Evolutionary conservation across 2,888 invertebrate genomes (phyloP).

Genomic region (Clostera curtula): DNA sequence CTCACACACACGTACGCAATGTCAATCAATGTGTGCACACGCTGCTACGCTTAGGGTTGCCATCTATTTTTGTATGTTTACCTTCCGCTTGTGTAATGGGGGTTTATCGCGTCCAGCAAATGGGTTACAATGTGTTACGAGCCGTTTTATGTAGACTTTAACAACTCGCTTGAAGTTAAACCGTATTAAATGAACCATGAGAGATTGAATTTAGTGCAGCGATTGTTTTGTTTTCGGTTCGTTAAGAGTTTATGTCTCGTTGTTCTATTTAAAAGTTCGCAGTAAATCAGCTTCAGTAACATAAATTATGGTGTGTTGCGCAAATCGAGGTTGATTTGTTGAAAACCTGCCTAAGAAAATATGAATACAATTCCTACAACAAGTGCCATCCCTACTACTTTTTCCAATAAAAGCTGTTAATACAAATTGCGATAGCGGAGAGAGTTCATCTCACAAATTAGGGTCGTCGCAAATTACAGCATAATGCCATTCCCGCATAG

Average conservation of each 20-base stretch:
- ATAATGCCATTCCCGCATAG: conserved; percentile 10
- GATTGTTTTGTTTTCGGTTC: neutral
- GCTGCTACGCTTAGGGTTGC: conserved; percentile 40
- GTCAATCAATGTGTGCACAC: conserved; percentile 8
- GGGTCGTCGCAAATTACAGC: conserved; percentile 36
- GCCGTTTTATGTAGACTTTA: conserved; percentile 20
- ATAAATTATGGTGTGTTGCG: no score
- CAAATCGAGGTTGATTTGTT: no score
- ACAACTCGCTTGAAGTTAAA: conserved; percentile 9
- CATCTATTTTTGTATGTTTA: conserved; percentile 45
- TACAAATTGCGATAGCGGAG: conserved; percentile 33
- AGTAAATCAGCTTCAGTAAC: no score
- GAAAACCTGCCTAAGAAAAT: no score
- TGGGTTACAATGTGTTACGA: conserved; percentile 28
- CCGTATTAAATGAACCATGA: conserved; percentile 9
- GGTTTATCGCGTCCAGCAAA: conserved; percentile 27
- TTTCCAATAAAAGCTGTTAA: conserved; percentile 32
- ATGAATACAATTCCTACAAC: no score
- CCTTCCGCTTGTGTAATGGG: conserved; percentile 49
- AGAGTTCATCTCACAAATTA: conserved; percentile 38
- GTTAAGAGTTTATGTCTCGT: no score
- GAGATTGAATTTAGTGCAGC: conserved; percentile 3
- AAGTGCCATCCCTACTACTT: conserved; percentile 28
- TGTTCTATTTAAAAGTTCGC: no score
- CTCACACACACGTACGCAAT: conserved; percentile 8